Percentiles rank a stretch among this genome's conserved stretches.
These are phyloP conservation scores for Lipotes vexillifer DNA, from an alignment of 2,113 vertebrate species.

Conservation along the genomic window DNA sequence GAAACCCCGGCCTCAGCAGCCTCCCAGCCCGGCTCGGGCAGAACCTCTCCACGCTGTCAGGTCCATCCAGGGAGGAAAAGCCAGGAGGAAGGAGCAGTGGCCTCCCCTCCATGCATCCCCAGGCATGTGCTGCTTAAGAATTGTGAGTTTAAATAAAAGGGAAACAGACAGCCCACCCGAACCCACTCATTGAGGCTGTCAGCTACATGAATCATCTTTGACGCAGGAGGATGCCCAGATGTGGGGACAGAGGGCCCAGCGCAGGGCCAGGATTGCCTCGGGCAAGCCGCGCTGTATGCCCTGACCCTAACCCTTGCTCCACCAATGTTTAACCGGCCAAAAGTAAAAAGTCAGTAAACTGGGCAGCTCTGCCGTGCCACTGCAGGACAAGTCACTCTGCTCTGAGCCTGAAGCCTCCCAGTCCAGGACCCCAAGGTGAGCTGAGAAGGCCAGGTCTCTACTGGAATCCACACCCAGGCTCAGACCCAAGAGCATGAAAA, in stretches of 20 bases:
- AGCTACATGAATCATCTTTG: not conserved
- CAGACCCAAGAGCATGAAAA: not conserved
- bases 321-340: not conserved
- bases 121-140: not conserved
- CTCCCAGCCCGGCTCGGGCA: too few species aligned
- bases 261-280: not conserved
- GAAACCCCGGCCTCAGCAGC: not conserved
- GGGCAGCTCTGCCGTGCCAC: too few species aligned
- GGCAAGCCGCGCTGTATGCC: not conserved
- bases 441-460: not conserved
- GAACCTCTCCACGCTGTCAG: not conserved
- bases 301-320: not conserved
- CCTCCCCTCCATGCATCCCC: rapidly evolving
- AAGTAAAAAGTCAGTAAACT: not conserved
- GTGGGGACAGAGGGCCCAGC: not conserved
- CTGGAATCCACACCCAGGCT: not conserved
- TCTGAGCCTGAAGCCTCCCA: too few species aligned
- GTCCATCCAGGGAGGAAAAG: too few species aligned
- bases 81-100: rapidly evolving
- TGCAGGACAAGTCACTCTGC: not conserved
- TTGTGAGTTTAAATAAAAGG: not conserved
- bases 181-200: not conserved
- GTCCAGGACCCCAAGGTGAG: not conserved
- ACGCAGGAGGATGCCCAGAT: not conserved
- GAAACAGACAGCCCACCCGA: not conserved